Conservation (phyloP, 2,888 invertebrate genomes). For the Acanthosepion lycidas region DNA sequence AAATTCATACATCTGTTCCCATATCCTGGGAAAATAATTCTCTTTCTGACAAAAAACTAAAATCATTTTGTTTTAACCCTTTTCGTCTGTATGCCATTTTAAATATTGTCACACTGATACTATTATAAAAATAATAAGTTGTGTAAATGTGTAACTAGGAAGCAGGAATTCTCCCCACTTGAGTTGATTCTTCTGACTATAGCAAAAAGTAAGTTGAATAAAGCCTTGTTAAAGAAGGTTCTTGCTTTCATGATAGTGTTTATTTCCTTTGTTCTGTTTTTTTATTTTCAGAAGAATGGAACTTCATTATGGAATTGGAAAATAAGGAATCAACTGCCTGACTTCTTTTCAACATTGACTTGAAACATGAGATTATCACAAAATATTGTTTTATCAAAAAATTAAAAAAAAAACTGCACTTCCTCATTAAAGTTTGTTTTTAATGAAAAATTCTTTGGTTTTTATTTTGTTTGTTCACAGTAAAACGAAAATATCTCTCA, state of each 20-base stretch:
- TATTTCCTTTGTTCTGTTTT: neutral
- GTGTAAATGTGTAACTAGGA: too few relatives aligned
- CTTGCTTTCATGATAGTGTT: neutral
- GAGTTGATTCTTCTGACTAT: too few relatives aligned
- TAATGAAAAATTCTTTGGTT: neutral
- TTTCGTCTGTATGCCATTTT: too few relatives aligned
- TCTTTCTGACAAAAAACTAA: too few relatives aligned
- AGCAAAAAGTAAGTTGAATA: too few relatives aligned
- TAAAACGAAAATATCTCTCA: neutral
- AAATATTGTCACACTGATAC: too few relatives aligned
- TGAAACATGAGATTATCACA: neutral
- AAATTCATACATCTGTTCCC: too few relatives aligned
- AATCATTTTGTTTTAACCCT: too few relatives aligned
- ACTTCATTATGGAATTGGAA: slow-evolving; percentile 56
- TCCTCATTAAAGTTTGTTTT: neutral
- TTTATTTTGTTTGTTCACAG: neutral
- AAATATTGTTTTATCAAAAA: neutral
- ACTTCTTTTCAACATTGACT: neutral
- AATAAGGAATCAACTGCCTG: slow-evolving; percentile 45
- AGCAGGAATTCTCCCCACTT: too few relatives aligned
- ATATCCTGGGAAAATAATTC: too few relatives aligned
- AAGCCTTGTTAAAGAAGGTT: too few relatives aligned
- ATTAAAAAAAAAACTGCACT: neutral
- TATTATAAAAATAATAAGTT: too few relatives aligned
- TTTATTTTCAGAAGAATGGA: slow-evolving; percentile 58